Evolutionary conservation across 2,113 vertebrate species (phyloP), one percentile per base, ranked within the genome.

Genomic region (Monopterus albus): DNA sequence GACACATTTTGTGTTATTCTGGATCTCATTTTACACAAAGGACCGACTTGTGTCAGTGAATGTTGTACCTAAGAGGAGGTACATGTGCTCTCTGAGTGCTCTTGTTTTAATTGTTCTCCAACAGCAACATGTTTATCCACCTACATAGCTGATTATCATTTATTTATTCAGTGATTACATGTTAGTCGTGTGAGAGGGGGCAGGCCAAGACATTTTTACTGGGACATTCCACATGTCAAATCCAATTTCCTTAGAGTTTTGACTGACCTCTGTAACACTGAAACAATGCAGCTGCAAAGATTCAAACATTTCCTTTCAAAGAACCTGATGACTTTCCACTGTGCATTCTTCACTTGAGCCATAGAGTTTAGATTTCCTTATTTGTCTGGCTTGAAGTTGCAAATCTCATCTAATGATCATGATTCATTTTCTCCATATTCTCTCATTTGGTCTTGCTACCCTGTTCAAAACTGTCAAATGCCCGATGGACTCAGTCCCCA

Each of bases 151-250:
- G 21, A 73, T 70, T 67, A 53, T 60, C 82, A 45, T 79, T 74
- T 80, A 83, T 83, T 82, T 84, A 71, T 75, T 79, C 40, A 47
- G 12, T 61, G 46, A 80, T 87, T 47, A 81, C 26, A 58, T 72
- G 69, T 80, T 7, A 58, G 74, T 59, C 38, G 45, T 42, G 28
- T 78, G 79, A 69, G 46, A 31, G 28, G 60, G 55, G 72, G 74
- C 23, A 68, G 70, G 47, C 58, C 25, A 43, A 66, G 26, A 61
- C 23, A 57, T 86, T 82, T n/a, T 83, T 51, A 67, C 65, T 57
- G 57, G 72, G 79, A 82, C 91, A 92, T 93, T 93, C 89, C 91
- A 86, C 82, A 73, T 86, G 90, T 93, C 92, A 85, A 73, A 87
- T 64, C 50, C 62, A 78, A 93, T 93, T 93, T 92, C 90, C 91